A percentile compares a stretch with the other conserved stretches of the same genome.
These are phyloP conservation scores for Ormyrus thymus DNA, from an alignment of 2,888 invertebrate genomes.

Conservation along the genomic window DNA sequence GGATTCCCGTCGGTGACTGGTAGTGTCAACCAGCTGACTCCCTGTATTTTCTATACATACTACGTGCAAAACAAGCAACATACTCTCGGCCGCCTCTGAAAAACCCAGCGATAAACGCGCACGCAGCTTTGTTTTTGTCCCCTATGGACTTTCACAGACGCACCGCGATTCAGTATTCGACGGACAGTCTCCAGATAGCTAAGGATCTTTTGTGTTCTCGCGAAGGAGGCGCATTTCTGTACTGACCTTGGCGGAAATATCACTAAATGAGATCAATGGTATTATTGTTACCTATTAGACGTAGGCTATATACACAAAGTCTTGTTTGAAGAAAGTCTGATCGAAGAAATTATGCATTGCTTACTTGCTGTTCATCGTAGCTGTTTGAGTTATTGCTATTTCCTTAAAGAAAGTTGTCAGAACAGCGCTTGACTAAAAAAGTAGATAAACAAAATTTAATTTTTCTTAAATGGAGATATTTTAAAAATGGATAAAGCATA, in stretches of 20 bases:
- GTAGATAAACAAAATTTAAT: not conserved
- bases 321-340: not conserved
- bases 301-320: not conserved
- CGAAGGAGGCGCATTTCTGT: not conserved
- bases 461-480: slow-evolving; percentile 33
- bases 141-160: not conserved
- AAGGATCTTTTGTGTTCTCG: not conserved
- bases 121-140: too few species aligned
- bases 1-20: not conserved
- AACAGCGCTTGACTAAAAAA: not conserved
- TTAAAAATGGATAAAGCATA: slow-evolving; percentile 33
- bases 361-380: slow-evolving; percentile 1
- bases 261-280: not conserved
- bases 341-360: slow-evolving; percentile 27
- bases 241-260: not conserved
- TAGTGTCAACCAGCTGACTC: slow-evolving; percentile 13
- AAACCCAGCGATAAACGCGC: slow-evolving; percentile 2
- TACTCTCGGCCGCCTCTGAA: not conserved
- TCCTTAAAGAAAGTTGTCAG: slow-evolving; percentile 6
- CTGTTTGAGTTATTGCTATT: not conserved
- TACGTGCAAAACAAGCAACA: too few species aligned
- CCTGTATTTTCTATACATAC: not conserved
- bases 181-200: not conserved
- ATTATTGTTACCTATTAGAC: slow-evolving; percentile 22
- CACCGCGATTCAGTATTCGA: not conserved